Conservation (phyloP, 1,140 invertebrate genomes). For the Goniozus legneri region DNA sequence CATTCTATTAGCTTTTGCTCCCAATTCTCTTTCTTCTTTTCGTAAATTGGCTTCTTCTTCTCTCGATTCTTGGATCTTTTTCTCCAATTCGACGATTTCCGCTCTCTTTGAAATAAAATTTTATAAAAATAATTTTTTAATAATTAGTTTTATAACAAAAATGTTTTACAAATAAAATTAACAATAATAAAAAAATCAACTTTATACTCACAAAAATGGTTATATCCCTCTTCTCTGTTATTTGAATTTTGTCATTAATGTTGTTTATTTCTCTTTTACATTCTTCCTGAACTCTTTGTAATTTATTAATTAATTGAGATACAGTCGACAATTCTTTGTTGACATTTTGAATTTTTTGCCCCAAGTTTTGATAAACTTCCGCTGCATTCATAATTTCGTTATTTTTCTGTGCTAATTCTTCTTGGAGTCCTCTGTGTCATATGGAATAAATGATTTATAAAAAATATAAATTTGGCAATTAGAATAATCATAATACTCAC, state of each 20-base stretch:
- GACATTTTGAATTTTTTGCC: conserved; percentile 26
- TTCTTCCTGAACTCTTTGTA: conserved; percentile 19
- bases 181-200: conserved; percentile 19
- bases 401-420: conserved; percentile 30
- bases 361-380: conserved; percentile 12
- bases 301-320: conserved; percentile 19
- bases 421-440: conserved; percentile 22
- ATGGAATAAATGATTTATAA: neutral
- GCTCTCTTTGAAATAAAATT: conserved; percentile 35
- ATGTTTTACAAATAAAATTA: conserved; percentile 21
- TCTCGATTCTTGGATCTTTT: conserved; percentile 36
- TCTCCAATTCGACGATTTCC: conserved; percentile 49
- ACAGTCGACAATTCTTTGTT: conserved; percentile 24
- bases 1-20: no score
- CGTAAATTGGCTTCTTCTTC: conserved; percentile 39
- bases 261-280: conserved; percentile 38
- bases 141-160: neutral
- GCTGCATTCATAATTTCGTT: conserved; percentile 13
- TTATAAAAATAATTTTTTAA: conserved; percentile 4
- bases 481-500: conserved; percentile 29
- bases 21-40: conserved; percentile 20
- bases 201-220: conserved; percentile 47
- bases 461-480: neutral
- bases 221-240: conserved; percentile 20
- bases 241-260: conserved; percentile 45